Conservation (phyloP, 2,888 invertebrate genomes). For the Tetrapedia diversipes region DNA sequence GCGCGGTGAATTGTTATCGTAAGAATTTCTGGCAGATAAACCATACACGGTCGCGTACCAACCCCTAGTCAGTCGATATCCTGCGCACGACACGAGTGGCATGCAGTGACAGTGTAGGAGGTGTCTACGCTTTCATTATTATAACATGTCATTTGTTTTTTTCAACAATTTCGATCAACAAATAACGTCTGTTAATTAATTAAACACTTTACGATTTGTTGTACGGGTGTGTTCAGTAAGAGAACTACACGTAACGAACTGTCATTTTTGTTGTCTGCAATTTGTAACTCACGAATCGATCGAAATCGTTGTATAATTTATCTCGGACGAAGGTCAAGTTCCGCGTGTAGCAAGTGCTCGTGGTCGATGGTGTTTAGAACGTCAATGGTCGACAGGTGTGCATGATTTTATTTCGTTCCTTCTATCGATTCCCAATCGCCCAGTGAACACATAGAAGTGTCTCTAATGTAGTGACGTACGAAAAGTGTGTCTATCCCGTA, state of each 20-base stretch:
- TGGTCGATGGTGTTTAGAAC: slow-evolving; percentile 9
- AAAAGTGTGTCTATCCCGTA: slow-evolving; percentile 11
- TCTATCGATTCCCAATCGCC: slow-evolving; percentile 49
- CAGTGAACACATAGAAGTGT: slow-evolving; percentile 49
- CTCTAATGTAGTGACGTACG: slow-evolving; percentile 31
- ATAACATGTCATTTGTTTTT: neutral
- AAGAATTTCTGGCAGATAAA: slow-evolving; percentile 48
- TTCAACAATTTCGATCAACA: neutral
- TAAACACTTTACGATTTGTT: neutral
- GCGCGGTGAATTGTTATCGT: slow-evolving; percentile 55
- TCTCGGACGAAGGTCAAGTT: slow-evolving; percentile 65
- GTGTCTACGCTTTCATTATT: slow-evolving; percentile 1
- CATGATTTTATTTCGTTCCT: slow-evolving; percentile 15
- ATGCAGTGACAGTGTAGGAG: slow-evolving; percentile 29
- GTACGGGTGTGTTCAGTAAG: neutral
- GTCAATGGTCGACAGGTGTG: slow-evolving; percentile 44
- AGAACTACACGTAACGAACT: neutral
- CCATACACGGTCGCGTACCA: slow-evolving; percentile 61
- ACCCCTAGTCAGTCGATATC: slow-evolving; percentile 80
- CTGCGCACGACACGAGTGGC: slow-evolving; percentile 62
- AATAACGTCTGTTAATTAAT: neutral
- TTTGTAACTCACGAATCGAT: slow-evolving; percentile 51
- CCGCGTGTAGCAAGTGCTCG: slow-evolving; percentile 35
- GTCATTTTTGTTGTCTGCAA: neutral
- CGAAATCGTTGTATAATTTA: slow-evolving; percentile 65